These are phyloP conservation scores for Forficula auricularia DNA, from an alignment of 1,140 invertebrate species.

Conservation along the genomic window DNA sequence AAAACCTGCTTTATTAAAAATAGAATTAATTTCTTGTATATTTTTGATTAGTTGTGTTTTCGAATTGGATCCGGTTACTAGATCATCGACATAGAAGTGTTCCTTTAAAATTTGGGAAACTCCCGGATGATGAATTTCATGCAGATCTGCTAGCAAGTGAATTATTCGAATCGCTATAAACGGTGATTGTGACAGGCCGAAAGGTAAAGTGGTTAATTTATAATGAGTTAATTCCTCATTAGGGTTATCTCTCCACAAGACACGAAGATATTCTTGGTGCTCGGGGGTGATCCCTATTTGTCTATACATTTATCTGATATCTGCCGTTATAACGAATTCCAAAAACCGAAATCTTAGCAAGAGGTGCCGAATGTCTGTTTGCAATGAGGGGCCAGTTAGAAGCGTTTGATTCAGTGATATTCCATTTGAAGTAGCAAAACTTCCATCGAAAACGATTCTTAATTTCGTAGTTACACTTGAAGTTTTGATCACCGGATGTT, in stretches of 20 bases:
- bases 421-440: not conserved
- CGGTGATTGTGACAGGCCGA: conserved; percentile 2
- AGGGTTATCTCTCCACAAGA: conserved; percentile 7
- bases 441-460: conserved; percentile 1
- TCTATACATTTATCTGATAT: conserved; percentile 15
- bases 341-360: conserved; percentile 10
- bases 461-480: not conserved
- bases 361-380: conserved; percentile 9
- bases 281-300: conserved; percentile 6
- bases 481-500: not conserved
- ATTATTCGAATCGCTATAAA: not conserved
- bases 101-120: conserved; percentile 2
- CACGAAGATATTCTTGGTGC: conserved; percentile 4
- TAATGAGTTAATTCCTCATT: conserved; percentile 6
- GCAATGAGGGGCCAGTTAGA: not conserved
- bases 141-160: conserved; percentile 1
- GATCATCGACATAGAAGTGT: conserved; percentile 10
- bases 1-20: too few species aligned
- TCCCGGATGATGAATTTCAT: not conserved
- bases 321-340: conserved; percentile 12
- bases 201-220: conserved; percentile 8
- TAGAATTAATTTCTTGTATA: not conserved
- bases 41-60: conserved; percentile 2
- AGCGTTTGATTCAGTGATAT: conserved; percentile 5
- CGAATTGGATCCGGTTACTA: conserved; percentile 1